Evolutionary conservation across 2,113 vertebrate species (phyloP).

Genomic region (Atractosteus spatula): DNA sequence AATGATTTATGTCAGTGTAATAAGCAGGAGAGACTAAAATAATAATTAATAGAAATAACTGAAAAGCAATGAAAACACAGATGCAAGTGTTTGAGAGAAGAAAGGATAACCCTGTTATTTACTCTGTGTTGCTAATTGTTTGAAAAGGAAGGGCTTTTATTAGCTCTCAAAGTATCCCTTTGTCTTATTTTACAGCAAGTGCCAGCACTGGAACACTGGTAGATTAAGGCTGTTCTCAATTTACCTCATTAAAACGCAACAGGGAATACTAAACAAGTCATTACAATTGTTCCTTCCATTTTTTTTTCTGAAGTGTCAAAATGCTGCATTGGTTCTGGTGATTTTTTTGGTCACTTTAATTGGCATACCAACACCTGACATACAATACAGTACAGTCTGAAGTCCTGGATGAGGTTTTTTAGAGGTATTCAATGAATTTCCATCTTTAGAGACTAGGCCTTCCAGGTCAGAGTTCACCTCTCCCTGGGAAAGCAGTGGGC

Average conservation of each 20-base stretch:
- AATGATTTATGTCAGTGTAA: no score
- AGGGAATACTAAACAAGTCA: not conserved
- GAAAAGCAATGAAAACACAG: no score
- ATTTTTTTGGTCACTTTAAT: slow-evolving; percentile 1
- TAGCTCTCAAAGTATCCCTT: not conserved
- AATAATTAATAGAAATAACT: no score
- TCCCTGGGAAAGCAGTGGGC: slow-evolving; percentile 71
- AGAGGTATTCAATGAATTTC: slow-evolving; percentile 45
- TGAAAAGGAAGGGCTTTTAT: not conserved
- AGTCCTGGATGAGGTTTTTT: slow-evolving; percentile 31
- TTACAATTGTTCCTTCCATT: not conserved
- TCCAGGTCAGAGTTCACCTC: slow-evolving; percentile 59
- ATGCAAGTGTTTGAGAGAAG: no score
- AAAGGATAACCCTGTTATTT: not conserved
- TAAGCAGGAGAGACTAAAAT: no score
- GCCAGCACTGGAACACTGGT: not conserved
- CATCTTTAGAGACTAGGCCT: slow-evolving; percentile 45
- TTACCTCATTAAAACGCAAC: not conserved
- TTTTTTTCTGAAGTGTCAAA: not conserved
- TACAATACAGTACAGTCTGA: slow-evolving; percentile 1
- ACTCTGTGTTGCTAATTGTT: not conserved
- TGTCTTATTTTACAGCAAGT: not conserved
- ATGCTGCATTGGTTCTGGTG: not conserved
- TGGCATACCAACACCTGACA: slow-evolving; percentile 14
- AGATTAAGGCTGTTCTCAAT: slow-evolving; percentile 9